Base-by-base conservation (phyloP, 2,797 vertebrate genomes). In the Champsocephalus gunnari region DNA sequence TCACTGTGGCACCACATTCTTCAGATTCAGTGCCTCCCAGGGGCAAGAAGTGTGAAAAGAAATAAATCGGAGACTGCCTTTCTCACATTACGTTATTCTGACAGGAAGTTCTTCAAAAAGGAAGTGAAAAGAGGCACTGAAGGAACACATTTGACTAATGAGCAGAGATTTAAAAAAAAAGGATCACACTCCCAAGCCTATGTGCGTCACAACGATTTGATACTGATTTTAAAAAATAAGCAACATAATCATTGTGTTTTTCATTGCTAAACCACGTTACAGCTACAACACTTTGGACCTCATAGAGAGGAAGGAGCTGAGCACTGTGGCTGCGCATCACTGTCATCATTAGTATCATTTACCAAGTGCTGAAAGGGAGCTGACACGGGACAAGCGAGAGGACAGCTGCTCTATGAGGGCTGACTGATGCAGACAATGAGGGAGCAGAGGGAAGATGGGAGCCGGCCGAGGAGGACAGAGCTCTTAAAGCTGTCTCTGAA, bases 291-390 rank as follows among this genome's bases (percentile, higher is more conserved):
- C 55, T 53, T 75, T 59, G 6, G 9, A 49, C 64, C 53, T 76
- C 71, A 56, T 9, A 32, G 47, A 48, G 45, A 66, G 51, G 44
- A 70, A 66, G 16, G 68, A 61, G 66, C 84, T 78, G 38, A 73
- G 61, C 34, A 28, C 62, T 54, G 67, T 64, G 60, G 73, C 73
- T 87, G 56, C 49, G 73, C 81, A 82, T 91, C 78, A 72, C 73
- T 87, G 82, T 86, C 83, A 88, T 83, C 82, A 87, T 89, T 80
- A 83, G 82, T 74, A 80, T 93, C 81, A 75, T 91, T 87, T 86
- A 88, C 77, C 58, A 50, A 79, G 79, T 71, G 80, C 70, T 90
- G 90, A 86, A 72, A 85, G 71, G 62, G 80, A 87, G 87, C 81
- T 86, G 87, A 88, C 84, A 81, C 7, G 57, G 82, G 85, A 75